Percentiles rank a stretch among this genome's conserved stretches.
Evolutionary conservation across 2,797 vertebrate genomes (phyloP).

Genomic region (Crocidura indochinensis): DNA sequence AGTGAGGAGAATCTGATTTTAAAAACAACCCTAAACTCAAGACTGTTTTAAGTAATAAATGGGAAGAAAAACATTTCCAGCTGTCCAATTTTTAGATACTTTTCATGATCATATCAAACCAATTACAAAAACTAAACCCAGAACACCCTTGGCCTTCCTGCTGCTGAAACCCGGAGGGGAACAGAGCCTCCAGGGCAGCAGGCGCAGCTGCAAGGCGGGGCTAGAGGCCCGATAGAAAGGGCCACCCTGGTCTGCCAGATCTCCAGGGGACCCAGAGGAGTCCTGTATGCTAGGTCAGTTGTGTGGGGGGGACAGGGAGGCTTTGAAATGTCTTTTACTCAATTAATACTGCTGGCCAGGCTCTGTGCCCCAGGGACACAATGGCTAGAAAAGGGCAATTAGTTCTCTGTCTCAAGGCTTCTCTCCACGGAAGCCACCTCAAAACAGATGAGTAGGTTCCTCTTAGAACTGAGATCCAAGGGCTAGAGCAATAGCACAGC

Average conservation of each 20-base stretch:
- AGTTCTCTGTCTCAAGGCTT: not conserved
- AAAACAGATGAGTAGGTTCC: not conserved
- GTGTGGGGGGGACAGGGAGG: too few relatives aligned
- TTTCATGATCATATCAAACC: slow-evolving; percentile 84
- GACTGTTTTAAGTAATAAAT: slow-evolving; percentile 79
- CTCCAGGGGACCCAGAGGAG: not conserved
- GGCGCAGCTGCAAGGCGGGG: not conserved
- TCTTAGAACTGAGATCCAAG: not conserved
- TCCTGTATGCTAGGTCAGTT: not conserved
- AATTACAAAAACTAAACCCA: slow-evolving; percentile 80
- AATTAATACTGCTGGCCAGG: not conserved
- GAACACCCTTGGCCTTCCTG: slow-evolving; percentile 70
- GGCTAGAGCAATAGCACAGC: too few relatives aligned
- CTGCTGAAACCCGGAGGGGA: not conserved
- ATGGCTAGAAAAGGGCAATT: not conserved
- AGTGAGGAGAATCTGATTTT: slow-evolving; percentile 85
- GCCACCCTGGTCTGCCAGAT: not conserved
- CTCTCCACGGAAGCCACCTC: not conserved
- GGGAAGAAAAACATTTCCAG: slow-evolving; percentile 82
- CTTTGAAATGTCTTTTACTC: not conserved
- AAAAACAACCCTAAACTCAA: slow-evolving; percentile 78
- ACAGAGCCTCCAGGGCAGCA: not conserved
- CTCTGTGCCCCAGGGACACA: not conserved
- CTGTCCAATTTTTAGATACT: slow-evolving; percentile 77
- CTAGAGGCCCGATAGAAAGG: not conserved